These are phyloP conservation scores for Sphinx pinastri DNA, from an alignment of 2,888 invertebrate species.

Conservation along the genomic window DNA sequence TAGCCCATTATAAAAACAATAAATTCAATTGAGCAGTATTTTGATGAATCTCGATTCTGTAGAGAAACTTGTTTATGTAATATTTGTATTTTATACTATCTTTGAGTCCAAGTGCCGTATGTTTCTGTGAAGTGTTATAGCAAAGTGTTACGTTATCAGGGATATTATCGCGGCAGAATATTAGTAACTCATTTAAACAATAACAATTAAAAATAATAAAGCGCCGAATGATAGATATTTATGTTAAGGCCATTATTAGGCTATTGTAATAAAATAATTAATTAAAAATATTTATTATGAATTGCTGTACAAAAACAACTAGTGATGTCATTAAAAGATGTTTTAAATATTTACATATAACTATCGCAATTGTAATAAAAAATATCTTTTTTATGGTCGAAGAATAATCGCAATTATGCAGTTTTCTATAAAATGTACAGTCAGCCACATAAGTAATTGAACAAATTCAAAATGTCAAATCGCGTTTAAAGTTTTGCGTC, in stretches of 20 bases:
- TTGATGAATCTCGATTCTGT: background rate
- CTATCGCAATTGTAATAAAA: slow-evolving; percentile 1
- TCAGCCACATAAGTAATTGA: too few species aligned
- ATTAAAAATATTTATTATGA: too few species aligned
- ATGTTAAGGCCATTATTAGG: background rate
- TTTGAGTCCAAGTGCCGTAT: background rate
- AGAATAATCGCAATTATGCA: slow-evolving; percentile 25
- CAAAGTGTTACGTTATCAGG: slow-evolving; percentile 19
- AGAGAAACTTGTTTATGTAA: background rate
- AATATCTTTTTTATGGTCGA: slow-evolving; percentile 17
- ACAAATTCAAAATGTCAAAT: too few species aligned
- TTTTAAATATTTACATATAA: slow-evolving; percentile 5
- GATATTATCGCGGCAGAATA: slow-evolving; percentile 24
- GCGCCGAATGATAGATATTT: slow-evolving; percentile 4
- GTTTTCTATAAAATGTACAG: slow-evolving; percentile 23
- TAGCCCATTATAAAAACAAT: too few species aligned
- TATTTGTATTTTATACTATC: background rate
- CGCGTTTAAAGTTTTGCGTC: too few species aligned
- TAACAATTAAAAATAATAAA: slow-evolving; percentile 22
- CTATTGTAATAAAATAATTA: background rate
- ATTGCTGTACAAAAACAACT: background rate
- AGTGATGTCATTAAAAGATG: background rate
- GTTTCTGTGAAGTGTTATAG: slow-evolving; percentile 15
- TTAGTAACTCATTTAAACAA: slow-evolving; percentile 6
- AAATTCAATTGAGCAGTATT: background rate